Conservation (phyloP, 2,113 vertebrate species). For the Etia nguti region DNA sequence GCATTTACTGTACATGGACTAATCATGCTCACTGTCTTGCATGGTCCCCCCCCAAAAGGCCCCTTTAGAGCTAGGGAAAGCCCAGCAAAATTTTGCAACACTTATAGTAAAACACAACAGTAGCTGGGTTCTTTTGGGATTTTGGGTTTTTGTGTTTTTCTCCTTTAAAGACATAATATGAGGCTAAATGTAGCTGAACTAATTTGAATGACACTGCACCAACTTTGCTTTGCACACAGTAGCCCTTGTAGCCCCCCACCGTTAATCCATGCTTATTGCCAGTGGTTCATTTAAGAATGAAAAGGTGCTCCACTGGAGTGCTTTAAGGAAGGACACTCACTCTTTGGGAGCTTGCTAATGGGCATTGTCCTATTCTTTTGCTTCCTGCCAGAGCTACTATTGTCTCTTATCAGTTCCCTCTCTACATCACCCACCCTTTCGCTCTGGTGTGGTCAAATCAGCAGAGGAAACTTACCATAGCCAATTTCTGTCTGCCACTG, state of each 20-base stretch:
- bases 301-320: conserved; percentile 51
- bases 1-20: not conserved
- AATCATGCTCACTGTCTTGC: not conserved
- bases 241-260: conserved; percentile 10
- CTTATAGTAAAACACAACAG: not conserved
- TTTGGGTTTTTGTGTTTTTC: not conserved
- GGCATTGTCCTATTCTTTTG: conserved; percentile 48
- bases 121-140: not conserved
- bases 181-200: conserved; percentile 11
- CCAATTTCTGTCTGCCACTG: not conserved
- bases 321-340: conserved; percentile 33
- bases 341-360: conserved; percentile 48
- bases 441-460: not conserved
- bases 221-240: not conserved
- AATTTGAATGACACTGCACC: conserved; percentile 36
- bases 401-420: conserved; percentile 34
- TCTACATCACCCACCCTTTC: conserved; percentile 5
- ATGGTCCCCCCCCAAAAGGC: not conserved
- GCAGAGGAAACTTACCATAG: not conserved
- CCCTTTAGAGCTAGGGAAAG: not conserved
- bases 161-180: not conserved
- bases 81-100: not conserved
- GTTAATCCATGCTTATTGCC: conserved; percentile 55
- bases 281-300: conserved; percentile 60
- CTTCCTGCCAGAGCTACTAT: conserved; percentile 46